Evolutionary conservation across 2,113 vertebrate genomes (phyloP).

Genomic region (Mustela nigripes): DNA sequence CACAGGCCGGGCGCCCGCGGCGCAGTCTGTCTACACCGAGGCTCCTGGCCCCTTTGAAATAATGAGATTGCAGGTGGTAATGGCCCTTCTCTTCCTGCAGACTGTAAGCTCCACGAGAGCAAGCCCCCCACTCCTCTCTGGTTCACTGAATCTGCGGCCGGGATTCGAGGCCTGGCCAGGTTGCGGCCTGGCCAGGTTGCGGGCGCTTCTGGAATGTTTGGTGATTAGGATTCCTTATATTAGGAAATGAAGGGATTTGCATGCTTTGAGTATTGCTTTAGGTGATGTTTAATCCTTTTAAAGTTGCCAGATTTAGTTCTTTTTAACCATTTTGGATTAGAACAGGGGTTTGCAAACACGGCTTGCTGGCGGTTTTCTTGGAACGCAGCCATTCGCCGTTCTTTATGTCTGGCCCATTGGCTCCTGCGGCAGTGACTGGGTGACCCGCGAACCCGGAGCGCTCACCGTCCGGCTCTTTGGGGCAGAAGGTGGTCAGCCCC

Average conservation of each 20-base stretch:
- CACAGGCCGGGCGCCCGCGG: accelerated
- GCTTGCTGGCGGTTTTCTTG: not conserved
- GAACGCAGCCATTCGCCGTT: not conserved
- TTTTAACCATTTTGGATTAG: constrained; percentile 30
- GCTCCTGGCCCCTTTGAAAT: not conserved
- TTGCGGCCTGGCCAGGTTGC: not conserved
- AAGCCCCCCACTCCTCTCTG: accelerated
- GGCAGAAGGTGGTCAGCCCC: not conserved
- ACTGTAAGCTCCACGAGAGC: not conserved
- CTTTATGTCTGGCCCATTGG: not conserved
- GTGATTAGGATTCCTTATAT: not conserved
- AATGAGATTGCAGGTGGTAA: not conserved
- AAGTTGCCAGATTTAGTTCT: constrained; percentile 1
- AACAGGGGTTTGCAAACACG: not conserved
- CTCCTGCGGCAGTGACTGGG: not conserved
- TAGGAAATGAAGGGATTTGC: not conserved
- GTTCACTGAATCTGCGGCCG: not conserved
- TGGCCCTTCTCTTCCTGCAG: not conserved
- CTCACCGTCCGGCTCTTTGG: no score
- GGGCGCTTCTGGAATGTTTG: not conserved
- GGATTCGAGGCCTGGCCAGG: not conserved
- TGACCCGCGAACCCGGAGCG: not conserved
- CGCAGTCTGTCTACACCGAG: accelerated
- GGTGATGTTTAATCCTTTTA: constrained; percentile 1
- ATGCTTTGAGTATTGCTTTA: not conserved